phyloP scores from a whole-genome alignment of 2,113 vertebrate species.

The Papio anubis region DNA sequence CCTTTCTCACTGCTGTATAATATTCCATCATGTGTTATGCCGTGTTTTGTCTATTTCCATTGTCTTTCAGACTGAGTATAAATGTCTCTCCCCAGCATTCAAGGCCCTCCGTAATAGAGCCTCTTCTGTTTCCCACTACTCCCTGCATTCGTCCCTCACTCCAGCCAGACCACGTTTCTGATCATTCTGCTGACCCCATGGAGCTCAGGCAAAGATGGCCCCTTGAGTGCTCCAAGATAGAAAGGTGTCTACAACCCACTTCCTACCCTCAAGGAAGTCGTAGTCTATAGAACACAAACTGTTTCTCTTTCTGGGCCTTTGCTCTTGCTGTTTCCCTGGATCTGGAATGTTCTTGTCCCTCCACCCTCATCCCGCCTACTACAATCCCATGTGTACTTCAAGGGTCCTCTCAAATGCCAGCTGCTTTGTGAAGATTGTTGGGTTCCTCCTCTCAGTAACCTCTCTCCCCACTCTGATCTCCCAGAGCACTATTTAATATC shows the following conservation, averaged over 20 bases:
- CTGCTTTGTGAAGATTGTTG: not conserved
- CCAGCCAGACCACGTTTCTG: not conserved
- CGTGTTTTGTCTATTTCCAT: not conserved
- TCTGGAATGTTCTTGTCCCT: not conserved
- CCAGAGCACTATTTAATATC: not conserved
- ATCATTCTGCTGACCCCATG: not conserved
- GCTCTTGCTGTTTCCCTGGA: not conserved
- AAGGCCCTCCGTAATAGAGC: not conserved
- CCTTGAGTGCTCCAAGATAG: not conserved
- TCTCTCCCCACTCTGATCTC: not conserved
- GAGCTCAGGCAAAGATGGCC: not conserved
- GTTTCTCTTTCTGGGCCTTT: not conserved
- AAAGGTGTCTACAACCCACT: not conserved
- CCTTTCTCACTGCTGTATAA: not conserved
- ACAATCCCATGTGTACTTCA: not conserved
- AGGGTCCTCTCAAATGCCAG: not conserved
- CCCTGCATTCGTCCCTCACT: accelerated
- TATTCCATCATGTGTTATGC: not conserved
- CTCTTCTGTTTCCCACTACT: not conserved
- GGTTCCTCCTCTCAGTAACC: not conserved
- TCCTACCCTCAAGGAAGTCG: not conserved
- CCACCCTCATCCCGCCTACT: not conserved
- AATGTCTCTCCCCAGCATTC: not conserved
- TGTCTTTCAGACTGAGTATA: not conserved
- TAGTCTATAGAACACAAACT: no score